These are phyloP conservation scores for Trissolcus basalis DNA, from an alignment of 1,140 invertebrate genomes.

Conservation along the genomic window DNA sequence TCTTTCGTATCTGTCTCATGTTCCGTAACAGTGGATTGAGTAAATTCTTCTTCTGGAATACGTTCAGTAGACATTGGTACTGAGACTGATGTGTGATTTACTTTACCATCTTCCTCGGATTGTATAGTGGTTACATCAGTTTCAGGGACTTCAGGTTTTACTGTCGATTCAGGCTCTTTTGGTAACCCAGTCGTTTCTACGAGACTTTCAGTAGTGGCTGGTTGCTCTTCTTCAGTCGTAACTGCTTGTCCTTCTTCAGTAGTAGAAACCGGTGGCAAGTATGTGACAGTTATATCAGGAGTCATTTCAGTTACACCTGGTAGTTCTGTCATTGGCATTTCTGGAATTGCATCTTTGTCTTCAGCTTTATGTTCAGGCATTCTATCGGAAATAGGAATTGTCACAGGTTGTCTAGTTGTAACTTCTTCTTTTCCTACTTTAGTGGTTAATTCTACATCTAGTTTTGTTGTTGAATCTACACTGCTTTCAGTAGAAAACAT, in stretches of 20 bases:
- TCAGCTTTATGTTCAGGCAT: slow-evolving; percentile 69
- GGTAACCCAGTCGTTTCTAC: slow-evolving; percentile 9
- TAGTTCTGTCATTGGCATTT: slow-evolving; percentile 48
- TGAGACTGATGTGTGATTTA: too few species aligned
- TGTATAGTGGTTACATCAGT: slow-evolving; percentile 4
- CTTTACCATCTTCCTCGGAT: slow-evolving; percentile 6
- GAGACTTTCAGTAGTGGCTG: slow-evolving; percentile 17
- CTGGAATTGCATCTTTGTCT: slow-evolving; percentile 62
- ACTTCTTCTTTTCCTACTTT: slow-evolving; percentile 43
- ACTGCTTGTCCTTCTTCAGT: slow-evolving; percentile 17
- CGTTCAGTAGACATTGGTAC: slow-evolving; percentile 8
- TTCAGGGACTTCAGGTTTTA: neutral
- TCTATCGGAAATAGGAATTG: slow-evolving; percentile 61
- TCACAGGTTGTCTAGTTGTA: slow-evolving; percentile 54
- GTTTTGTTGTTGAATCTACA: slow-evolving; percentile 14
- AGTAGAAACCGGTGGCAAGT: slow-evolving; percentile 34
- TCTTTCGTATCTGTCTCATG: slow-evolving; percentile 16
- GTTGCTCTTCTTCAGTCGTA: slow-evolving; percentile 23
- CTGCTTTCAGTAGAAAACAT: slow-evolving; percentile 16
- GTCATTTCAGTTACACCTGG: slow-evolving; percentile 34
- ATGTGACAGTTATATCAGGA: slow-evolving; percentile 24
- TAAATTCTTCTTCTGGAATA: slow-evolving; percentile 18
- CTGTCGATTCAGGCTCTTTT: slow-evolving; percentile 7
- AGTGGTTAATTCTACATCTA: slow-evolving; percentile 28
- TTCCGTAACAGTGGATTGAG: slow-evolving; percentile 43